Evolutionary conservation across 2,113 vertebrate species (phyloP), one percentile per base, ranked within the genome.

Genomic region (Zosterops lateralis): DNA sequence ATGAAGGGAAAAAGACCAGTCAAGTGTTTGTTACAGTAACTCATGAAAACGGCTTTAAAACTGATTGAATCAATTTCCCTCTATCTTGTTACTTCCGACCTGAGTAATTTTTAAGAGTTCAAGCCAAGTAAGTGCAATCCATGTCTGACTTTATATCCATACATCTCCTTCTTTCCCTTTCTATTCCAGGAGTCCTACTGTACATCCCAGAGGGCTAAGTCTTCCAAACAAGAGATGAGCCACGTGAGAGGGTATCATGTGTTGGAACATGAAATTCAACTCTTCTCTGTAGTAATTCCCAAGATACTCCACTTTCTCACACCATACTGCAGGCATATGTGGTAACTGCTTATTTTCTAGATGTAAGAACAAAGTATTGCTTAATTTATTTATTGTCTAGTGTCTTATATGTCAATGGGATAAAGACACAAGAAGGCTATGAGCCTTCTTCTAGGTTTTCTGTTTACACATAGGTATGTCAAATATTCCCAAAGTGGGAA

Each of bases 21-120:
- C 76, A 94, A 77, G 68, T 73, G 26, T 72, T 96, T 89, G 24
- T 91, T 85, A 86, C 13, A 45, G 56, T 77, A 94, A 72, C 48
- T 80, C 40, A 45, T 31, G 53, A 95, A 94, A 95, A 94, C 18
- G 38, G 61, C 40, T 94, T 93, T 91, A 89, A 96, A 96, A 81
- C 7, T 5, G 54, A 94, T 74, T 81, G 29, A 91, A 90, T 96
- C 72, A 61, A 82, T 95, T 95, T 91, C 75, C 22, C 19, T 90
- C 93, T 93, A 73, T 82, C 83, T 96, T 93, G 40, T 90, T 93
- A 91, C 88, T 53, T 96, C 92, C 21, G 24, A 93, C 34, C 28
- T 24, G 57, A 90, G 71, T 56, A 93, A 75, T 92, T 97, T 80
- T 56, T 71, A 96, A 87, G 73, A 91, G 45, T 60, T 54, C 47